These are phyloP conservation scores for Elmis aenea DNA, from an alignment of 2,888 invertebrate genomes.

Conservation along the genomic window DNA sequence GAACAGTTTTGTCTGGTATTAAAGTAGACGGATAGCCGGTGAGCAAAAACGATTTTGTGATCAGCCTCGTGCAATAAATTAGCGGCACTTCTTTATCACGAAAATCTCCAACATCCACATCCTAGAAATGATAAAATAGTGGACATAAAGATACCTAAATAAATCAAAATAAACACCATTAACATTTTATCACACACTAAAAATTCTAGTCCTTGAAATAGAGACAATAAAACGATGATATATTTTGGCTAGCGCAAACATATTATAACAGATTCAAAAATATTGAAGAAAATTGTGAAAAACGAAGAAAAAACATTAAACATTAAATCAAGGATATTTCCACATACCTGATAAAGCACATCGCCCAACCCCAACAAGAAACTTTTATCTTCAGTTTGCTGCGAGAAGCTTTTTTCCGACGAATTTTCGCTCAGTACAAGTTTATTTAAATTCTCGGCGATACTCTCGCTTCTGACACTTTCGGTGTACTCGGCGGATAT, in stretches of 20 bases:
- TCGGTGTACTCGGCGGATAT: slow-evolving; percentile 23
- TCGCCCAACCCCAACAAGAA: slow-evolving; percentile 12
- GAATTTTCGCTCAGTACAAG: slow-evolving; percentile 37
- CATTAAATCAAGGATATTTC: neutral
- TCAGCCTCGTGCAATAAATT: slow-evolving; percentile 65
- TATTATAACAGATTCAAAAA: slow-evolving; percentile 1
- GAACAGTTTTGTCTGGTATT: slow-evolving; percentile 67
- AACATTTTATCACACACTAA: no score
- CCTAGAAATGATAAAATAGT: slow-evolving; percentile 37
- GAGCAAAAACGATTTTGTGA: slow-evolving; percentile 69
- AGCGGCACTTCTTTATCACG: slow-evolving; percentile 62
- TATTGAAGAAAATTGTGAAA: neutral
- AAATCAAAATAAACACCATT: no score
- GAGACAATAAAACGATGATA: no score
- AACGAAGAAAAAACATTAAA: neutral
- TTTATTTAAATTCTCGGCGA: slow-evolving; percentile 34
- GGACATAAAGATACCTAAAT: neutral
- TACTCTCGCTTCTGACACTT: slow-evolving; percentile 27
- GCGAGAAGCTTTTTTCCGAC: slow-evolving; percentile 38
- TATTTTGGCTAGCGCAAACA: no score
- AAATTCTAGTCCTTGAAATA: no score
- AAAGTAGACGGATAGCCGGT: slow-evolving; percentile 54
- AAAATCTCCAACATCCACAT: slow-evolving; percentile 62
- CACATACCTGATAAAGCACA: slow-evolving; percentile 15
- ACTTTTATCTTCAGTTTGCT: slow-evolving; percentile 28